phyloP scores from a whole-genome alignment of 2,797 vertebrate genomes.

The Urosaurus nigricauda region DNA sequence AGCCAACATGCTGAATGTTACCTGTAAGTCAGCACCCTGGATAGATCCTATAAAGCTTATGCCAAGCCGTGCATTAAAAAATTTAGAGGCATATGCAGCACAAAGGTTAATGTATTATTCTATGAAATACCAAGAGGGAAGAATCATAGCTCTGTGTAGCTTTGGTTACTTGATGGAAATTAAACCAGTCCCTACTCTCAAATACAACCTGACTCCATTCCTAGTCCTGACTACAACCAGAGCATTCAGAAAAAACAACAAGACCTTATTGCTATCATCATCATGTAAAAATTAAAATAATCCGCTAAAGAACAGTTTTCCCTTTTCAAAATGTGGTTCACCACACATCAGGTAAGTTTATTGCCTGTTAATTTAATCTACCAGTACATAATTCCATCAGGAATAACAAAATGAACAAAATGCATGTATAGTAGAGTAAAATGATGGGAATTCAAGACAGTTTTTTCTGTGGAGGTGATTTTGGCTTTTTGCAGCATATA shows the following conservation, averaged over 20 bases:
- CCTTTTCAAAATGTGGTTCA: not conserved
- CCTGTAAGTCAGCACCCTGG: too few relatives aligned
- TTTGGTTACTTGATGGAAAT: too few relatives aligned
- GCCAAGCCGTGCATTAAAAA: too few relatives aligned
- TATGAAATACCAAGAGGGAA: too few relatives aligned
- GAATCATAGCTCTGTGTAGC: too few relatives aligned
- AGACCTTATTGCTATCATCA: not conserved
- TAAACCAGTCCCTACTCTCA: not conserved
- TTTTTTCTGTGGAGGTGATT: not conserved
- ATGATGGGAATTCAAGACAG: conserved; percentile 16
- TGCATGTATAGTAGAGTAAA: not conserved
- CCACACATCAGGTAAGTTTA: not conserved
- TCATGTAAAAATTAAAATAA: not conserved
- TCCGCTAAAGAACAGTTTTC: not conserved
- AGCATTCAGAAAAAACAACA: conserved; percentile 1
- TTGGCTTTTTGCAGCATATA: not conserved
- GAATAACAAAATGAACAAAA: conserved; percentile 9
- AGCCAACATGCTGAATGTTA: too few relatives aligned
- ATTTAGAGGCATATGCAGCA: too few relatives aligned
- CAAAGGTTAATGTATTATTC: not conserved
- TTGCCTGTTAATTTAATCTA: not conserved
- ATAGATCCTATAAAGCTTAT: too few relatives aligned
- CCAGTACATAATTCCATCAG: not conserved
- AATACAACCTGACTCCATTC: not conserved
- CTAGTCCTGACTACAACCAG: not conserved